Conservation (phyloP, 2,797 vertebrate genomes). For the Melanotaenia trifasciata region DNA sequence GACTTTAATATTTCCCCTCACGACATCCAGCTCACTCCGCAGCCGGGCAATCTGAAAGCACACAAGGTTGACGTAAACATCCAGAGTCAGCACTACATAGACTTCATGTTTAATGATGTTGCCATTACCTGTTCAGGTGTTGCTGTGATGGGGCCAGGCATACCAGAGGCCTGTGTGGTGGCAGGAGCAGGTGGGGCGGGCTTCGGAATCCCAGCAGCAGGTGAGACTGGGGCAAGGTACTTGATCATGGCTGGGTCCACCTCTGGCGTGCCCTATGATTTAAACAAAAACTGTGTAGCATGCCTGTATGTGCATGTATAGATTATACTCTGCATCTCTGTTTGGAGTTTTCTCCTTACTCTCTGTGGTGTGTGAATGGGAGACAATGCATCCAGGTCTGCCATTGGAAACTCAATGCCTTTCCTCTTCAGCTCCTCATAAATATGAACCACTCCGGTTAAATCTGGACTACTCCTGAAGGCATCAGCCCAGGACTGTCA, state of each 20-base stretch:
- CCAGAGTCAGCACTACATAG: neutral
- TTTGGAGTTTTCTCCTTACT: constrained; percentile 78
- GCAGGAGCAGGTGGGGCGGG: constrained; percentile 61
- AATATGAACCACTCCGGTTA: constrained; percentile 96
- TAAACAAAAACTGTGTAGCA: neutral
- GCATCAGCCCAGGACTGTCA: constrained; percentile 97
- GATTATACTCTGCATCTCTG: neutral
- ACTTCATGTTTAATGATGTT: neutral
- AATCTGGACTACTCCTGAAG: constrained; percentile 96
- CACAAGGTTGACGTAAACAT: constrained; percentile 16
- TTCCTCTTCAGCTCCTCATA: constrained; percentile 99
- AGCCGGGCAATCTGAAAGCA: constrained; percentile 90
- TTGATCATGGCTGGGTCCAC: constrained; percentile 93
- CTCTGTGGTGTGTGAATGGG: constrained; percentile 98
- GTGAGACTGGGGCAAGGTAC: constrained; percentile 81
- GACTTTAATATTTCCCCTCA: constrained; percentile 96
- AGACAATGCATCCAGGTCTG: constrained; percentile 94
- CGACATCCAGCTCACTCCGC: constrained; percentile 94
- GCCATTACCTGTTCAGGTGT: constrained; percentile 91
- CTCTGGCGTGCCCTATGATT: constrained; percentile 91
- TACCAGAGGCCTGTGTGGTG: constrained; percentile 77
- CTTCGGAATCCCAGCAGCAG: constrained; percentile 45
- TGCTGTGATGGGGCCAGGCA: constrained; percentile 87
- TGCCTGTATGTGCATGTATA: neutral
- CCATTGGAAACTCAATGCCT: constrained; percentile 97